Conservation (phyloP, 2,888 invertebrate species). For the Hyposoter dolosus region DNA sequence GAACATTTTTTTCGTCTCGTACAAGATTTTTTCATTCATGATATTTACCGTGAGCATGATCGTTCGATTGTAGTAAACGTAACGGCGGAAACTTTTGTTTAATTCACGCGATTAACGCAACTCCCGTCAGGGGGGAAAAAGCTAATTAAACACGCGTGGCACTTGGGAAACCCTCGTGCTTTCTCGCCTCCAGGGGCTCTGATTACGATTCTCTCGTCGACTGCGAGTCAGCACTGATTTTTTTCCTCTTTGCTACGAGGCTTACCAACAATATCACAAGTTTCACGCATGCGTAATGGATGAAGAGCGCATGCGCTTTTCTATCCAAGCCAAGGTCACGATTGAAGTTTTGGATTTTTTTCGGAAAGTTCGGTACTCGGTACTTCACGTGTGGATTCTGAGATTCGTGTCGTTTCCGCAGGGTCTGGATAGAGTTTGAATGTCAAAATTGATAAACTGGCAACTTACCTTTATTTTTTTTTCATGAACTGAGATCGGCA, state of each 20-base stretch:
- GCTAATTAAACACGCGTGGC: conserved; percentile 64
- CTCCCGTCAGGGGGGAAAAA: conserved; percentile 32
- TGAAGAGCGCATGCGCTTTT: background rate
- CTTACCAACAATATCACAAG: conserved; percentile 33
- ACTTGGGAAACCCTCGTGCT: conserved; percentile 62
- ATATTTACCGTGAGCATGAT: conserved; percentile 79
- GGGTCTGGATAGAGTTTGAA: background rate
- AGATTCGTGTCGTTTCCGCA: background rate
- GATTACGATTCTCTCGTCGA: conserved; percentile 59
- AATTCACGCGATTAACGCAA: conserved; percentile 40
- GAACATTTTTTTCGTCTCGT: conserved; percentile 1
- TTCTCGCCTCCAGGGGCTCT: conserved; percentile 62
- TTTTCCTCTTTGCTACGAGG: background rate
- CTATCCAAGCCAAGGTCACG: conserved; percentile 31
- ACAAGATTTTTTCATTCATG: conserved; percentile 1
- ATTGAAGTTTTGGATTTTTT: background rate
- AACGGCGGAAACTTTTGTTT: conserved; percentile 26
- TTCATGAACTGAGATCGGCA: background rate
- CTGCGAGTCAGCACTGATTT: conserved; percentile 50
- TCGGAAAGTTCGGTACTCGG: background rate
- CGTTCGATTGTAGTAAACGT: conserved; percentile 56
- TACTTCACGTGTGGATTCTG: background rate
- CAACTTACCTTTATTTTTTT: background rate
- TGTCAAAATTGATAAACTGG: background rate
- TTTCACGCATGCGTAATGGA: conserved; percentile 6